Evolutionary conservation across 2,113 vertebrate species (phyloP).

Genomic region (Carassius carassius): DNA sequence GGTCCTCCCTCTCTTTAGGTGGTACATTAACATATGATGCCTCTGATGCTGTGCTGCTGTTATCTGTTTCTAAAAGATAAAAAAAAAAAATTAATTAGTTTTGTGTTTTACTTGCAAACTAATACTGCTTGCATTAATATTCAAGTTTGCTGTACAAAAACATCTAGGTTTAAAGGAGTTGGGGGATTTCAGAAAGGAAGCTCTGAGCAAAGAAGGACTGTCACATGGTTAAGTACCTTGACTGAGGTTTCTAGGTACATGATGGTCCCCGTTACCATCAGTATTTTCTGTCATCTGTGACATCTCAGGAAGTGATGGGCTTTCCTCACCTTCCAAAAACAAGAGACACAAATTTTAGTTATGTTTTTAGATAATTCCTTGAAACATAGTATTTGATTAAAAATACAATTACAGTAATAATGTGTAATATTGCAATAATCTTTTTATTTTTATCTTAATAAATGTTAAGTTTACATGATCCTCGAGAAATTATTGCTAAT

Average conservation of each 20-base stretch:
- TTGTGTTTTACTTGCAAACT: background rate
- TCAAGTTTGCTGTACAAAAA: background rate
- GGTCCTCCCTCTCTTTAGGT: background rate
- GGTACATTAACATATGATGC: slow-evolving; percentile 50
- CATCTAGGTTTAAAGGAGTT: background rate
- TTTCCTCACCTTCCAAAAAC: slow-evolving; percentile 43
- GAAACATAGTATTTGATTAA: background rate
- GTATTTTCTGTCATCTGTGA: slow-evolving; percentile 32
- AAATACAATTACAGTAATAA: background rate
- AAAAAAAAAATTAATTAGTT: background rate
- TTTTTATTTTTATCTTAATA: background rate
- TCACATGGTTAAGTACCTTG: slow-evolving; percentile 40
- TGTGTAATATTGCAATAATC: background rate
- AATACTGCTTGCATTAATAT: background rate
- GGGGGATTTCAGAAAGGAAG: background rate
- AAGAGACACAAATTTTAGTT: background rate
- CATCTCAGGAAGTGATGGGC: slow-evolving; percentile 39
- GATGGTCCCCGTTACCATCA: background rate
- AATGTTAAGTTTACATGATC: background rate
- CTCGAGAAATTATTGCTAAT: background rate
- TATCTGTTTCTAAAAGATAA: slow-evolving; percentile 33
- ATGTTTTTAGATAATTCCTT: background rate
- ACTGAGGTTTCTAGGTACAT: slow-evolving; percentile 16
- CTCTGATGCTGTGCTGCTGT: slow-evolving; percentile 52
- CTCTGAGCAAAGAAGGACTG: background rate